Evolutionary conservation across 2,888 invertebrate genomes (phyloP).

Genomic region (Celastrina argiolus): DNA sequence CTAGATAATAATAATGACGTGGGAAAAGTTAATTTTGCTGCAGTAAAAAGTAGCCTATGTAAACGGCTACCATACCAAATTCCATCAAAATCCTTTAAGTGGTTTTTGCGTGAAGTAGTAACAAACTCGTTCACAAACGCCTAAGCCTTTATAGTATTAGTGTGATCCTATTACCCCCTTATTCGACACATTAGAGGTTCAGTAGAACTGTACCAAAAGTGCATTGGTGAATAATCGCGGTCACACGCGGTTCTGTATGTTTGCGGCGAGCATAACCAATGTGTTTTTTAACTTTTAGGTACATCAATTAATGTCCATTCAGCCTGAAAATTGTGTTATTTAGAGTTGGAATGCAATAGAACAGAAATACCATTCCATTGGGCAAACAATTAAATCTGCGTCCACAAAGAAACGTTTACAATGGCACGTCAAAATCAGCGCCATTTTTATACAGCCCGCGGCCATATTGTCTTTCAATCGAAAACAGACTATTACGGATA

Average conservation of each 20-base stretch:
- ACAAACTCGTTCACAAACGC: too few relatives aligned
- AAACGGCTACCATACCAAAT: not conserved
- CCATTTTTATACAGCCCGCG: constrained; percentile 38
- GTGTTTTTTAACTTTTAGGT: not conserved
- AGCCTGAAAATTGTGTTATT: not conserved
- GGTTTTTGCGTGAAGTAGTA: not conserved
- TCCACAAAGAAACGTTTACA: constrained; percentile 33
- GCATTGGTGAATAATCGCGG: too few relatives aligned
- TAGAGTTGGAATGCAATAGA: not conserved
- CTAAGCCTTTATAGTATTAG: too few relatives aligned
- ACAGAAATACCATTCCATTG: constrained; percentile 11
- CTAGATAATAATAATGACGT: too few relatives aligned
- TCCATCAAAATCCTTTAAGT: not conserved
- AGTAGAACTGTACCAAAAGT: too few relatives aligned
- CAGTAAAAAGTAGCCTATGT: not conserved
- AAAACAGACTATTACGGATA: constrained; percentile 25
- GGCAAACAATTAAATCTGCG: constrained; percentile 9
- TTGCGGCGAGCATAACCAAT: too few relatives aligned
- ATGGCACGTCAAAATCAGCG: constrained; percentile 32
- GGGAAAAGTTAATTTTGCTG: too few relatives aligned
- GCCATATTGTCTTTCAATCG: constrained; percentile 49
- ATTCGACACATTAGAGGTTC: too few relatives aligned
- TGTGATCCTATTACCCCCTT: too few relatives aligned
- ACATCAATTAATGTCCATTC: not conserved
- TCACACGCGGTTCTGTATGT: too few relatives aligned